These are phyloP conservation scores for Heliopora coerulea DNA, from an alignment of 92 coral and sea anemone genomes.

Conservation along the genomic window DNA sequence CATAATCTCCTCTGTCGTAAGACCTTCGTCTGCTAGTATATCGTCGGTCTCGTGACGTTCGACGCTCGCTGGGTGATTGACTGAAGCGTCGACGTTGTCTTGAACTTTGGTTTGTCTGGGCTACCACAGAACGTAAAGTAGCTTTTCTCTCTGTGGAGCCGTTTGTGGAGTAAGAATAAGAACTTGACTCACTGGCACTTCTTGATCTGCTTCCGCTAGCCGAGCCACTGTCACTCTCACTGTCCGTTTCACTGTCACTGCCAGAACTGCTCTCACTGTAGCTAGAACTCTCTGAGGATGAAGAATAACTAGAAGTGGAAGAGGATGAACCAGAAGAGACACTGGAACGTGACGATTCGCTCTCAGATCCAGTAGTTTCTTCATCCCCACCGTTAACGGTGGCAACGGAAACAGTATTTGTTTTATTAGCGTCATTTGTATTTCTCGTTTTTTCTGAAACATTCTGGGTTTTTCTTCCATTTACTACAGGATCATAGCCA, in stretches of 20 bases:
- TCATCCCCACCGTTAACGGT: background rate
- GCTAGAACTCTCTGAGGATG: constrained; percentile 6
- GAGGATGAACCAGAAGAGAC: constrained; percentile 7
- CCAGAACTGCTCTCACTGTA: constrained; percentile 9
- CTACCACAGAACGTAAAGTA: constrained; percentile 33
- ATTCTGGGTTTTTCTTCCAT: background rate
- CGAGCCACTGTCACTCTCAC: constrained; percentile 11
- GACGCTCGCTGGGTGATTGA: constrained; percentile 14
- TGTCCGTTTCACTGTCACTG: constrained; percentile 10
- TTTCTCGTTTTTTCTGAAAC: background rate
- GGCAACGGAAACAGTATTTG: background rate
- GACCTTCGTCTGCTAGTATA: constrained; percentile 32
- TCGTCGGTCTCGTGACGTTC: constrained; percentile 23
- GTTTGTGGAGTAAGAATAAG: constrained; percentile 32
- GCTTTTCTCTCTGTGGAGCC: constrained; percentile 19
- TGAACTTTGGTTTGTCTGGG: constrained; percentile 10
- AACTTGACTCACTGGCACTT: constrained; percentile 28
- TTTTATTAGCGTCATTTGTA: background rate
- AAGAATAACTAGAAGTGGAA: constrained; percentile 6
- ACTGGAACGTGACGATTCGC: constrained; percentile 33
- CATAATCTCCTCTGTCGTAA: constrained; percentile 10
- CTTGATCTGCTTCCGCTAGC: constrained; percentile 14
- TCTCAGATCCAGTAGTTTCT: constrained; percentile 21
- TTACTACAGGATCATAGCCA: background rate
- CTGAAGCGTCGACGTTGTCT: constrained; percentile 2